A percentile compares a stretch with the other conserved stretches of the same genome.
Conservation (phyloP, 2,888 invertebrate genomes). For the Athalia cordata region DNA sequence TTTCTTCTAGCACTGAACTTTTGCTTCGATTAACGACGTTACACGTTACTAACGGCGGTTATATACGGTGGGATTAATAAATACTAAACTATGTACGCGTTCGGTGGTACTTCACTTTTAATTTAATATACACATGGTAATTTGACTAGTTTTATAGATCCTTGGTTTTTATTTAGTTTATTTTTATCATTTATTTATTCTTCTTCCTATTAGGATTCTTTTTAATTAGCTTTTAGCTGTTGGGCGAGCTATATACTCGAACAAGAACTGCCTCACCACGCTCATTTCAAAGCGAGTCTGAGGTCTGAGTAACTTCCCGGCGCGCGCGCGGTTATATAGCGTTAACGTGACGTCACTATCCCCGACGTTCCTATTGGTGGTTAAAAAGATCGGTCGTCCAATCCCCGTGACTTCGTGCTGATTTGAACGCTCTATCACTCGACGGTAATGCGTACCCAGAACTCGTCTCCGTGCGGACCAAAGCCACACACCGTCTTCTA, state of each 20-base stretch:
- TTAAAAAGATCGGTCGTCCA: constrained; percentile 55
- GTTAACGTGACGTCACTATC: constrained; percentile 62
- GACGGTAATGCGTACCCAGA: constrained; percentile 63
- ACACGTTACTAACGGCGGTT: not conserved
- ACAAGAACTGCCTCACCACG: constrained; percentile 58
- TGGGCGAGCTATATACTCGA: constrained; percentile 53
- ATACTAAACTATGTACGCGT: constrained; percentile 52
- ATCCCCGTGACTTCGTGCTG: constrained; percentile 69
- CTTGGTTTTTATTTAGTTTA: constrained; percentile 53
- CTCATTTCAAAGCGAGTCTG: constrained; percentile 63
- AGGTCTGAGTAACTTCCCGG: constrained; percentile 65
- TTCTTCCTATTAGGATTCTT: constrained; percentile 22
- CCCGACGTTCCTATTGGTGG: constrained; percentile 60
- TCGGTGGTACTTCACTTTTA: constrained; percentile 47
- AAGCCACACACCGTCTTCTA: constrained; percentile 50
- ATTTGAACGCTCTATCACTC: constrained; percentile 50
- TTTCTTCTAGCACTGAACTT: constrained; percentile 30
- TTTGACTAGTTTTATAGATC: constrained; percentile 64
- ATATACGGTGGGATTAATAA: constrained; percentile 34
- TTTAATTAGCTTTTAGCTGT: constrained; percentile 42
- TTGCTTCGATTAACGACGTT: not conserved
- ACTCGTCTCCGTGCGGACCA: constrained; percentile 60
- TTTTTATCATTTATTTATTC: constrained; percentile 44
- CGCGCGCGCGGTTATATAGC: constrained; percentile 61
- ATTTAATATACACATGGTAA: constrained; percentile 38